These are phyloP conservation scores for Hyperoplus lanceolatus DNA, from an alignment of 2,797 vertebrate species.

Conservation along the genomic window DNA sequence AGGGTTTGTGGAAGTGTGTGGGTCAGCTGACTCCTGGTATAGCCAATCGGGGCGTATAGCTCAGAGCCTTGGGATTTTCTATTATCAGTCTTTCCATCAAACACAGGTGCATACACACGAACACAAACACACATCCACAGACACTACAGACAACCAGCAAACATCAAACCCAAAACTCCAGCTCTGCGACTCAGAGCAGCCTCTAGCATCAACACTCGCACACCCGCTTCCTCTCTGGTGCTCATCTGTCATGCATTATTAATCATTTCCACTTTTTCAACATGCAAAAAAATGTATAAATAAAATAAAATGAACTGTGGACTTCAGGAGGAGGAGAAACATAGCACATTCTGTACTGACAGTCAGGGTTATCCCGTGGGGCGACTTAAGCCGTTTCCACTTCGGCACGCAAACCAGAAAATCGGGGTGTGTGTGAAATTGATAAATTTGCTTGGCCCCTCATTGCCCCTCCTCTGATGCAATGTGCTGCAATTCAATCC, in stretches of 20 bases:
- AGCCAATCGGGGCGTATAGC: constrained; percentile 49
- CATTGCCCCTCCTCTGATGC: constrained; percentile 75
- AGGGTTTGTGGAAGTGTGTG: constrained; percentile 48
- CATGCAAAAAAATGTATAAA: constrained; percentile 19
- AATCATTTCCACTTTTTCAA: constrained; percentile 72
- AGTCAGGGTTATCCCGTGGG: constrained; percentile 47
- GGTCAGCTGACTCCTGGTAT: constrained; percentile 64
- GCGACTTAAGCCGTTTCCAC: constrained; percentile 38
- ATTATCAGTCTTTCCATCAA: constrained; percentile 57
- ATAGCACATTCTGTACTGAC: constrained; percentile 47
- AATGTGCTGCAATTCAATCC: constrained; percentile 74
- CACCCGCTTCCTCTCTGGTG: constrained; percentile 53
- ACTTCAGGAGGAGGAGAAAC: constrained; percentile 49
- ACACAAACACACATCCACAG: constrained; percentile 21
- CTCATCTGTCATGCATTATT: constrained; percentile 81
- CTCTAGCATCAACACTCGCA: constrained; percentile 76
- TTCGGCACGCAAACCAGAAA: constrained; percentile 17
- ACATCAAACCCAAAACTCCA: constrained; percentile 62
- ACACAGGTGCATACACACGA: constrained; percentile 41
- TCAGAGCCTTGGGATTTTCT: constrained; percentile 36
- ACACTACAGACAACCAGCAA: constrained; percentile 41
- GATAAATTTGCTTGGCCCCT: constrained; percentile 46
- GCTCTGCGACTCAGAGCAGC: constrained; percentile 69
- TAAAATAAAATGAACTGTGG: constrained; percentile 48
- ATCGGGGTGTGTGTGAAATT: constrained; percentile 45